Evolutionary conservation across 1,140 invertebrate genomes (phyloP).

Genomic region (Zaprionus taronus): DNA sequence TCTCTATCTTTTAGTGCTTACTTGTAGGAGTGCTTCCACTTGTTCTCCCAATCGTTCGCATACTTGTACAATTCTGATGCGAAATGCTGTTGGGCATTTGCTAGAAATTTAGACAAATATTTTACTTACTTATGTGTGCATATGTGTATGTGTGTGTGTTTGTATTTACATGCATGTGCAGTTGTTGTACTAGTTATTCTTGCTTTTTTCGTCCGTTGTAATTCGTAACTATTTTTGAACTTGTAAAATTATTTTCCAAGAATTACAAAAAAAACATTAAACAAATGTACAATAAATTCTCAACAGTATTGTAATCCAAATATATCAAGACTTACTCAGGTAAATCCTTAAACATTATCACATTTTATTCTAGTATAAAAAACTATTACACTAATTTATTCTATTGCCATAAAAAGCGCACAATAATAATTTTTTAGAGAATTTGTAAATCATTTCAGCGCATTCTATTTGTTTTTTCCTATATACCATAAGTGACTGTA

Average conservation of each 20-base stretch:
- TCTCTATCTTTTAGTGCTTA: background rate
- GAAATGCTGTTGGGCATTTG: slow-evolving; percentile 33
- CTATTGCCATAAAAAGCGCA: background rate
- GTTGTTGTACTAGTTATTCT: background rate
- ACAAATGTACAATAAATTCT: background rate
- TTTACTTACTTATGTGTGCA: background rate
- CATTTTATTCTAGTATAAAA: background rate
- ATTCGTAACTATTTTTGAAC: background rate
- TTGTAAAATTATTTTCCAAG: background rate
- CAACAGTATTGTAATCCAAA: background rate
- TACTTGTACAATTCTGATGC: slow-evolving; percentile 29
- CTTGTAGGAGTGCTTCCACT: background rate
- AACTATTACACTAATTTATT: background rate
- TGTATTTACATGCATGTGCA: background rate
- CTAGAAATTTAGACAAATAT: slow-evolving; percentile 33
- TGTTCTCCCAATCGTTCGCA: slow-evolving; percentile 7
- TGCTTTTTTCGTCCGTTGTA: background rate
- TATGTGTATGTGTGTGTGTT: background rate
- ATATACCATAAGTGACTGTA: no score
- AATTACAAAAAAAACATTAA: background rate
- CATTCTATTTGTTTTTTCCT: no score
- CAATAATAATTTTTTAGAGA: no score
- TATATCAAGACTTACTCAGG: background rate
- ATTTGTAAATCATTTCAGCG: background rate
- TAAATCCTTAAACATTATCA: background rate